These are phyloP conservation scores for Nebria brevicollis DNA, from an alignment of 2,888 invertebrate species.

Conservation along the genomic window DNA sequence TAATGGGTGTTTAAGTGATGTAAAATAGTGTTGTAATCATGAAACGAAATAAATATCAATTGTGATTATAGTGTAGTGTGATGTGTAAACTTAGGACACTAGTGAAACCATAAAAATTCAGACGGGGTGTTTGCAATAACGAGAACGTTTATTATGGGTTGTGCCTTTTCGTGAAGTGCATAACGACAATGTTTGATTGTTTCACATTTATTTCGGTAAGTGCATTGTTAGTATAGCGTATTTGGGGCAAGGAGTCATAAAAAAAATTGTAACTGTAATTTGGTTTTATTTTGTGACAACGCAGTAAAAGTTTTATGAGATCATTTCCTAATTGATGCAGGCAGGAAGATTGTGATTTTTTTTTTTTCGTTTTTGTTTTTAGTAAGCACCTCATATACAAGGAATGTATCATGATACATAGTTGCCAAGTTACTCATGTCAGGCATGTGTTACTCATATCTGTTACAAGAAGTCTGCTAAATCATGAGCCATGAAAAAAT, in stretches of 20 bases:
- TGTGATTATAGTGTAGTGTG: constrained; percentile 30
- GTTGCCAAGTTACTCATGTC: constrained; percentile 44
- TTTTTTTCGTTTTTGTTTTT: constrained; percentile 24
- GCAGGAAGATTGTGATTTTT: constrained; percentile 28
- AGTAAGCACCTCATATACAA: constrained; percentile 23
- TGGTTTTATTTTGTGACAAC: constrained; percentile 28
- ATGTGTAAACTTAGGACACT: constrained; percentile 31
- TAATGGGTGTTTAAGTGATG: not conserved
- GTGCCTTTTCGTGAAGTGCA: constrained; percentile 32
- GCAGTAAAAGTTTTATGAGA: constrained; percentile 25
- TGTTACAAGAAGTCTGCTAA: constrained; percentile 35
- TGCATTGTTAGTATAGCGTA: constrained; percentile 28
- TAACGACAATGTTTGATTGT: constrained; percentile 23
- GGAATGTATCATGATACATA: constrained; percentile 42
- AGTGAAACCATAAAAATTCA: constrained; percentile 26
- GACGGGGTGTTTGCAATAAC: constrained; percentile 28
- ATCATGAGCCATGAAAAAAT: constrained; percentile 62
- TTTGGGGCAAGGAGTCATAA: not conserved
- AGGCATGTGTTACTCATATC: constrained; percentile 46
- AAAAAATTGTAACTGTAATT: constrained; percentile 23
- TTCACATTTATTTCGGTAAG: constrained; percentile 3
- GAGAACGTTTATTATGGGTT: not conserved
- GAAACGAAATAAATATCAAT: constrained; percentile 31
- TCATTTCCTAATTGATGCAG: constrained; percentile 34
- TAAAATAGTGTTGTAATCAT: constrained; percentile 32